Percentiles rank a stretch among this genome's conserved stretches.
Conservation (phyloP, 2,113 vertebrate species). For the Sporophila hypoxantha region DNA sequence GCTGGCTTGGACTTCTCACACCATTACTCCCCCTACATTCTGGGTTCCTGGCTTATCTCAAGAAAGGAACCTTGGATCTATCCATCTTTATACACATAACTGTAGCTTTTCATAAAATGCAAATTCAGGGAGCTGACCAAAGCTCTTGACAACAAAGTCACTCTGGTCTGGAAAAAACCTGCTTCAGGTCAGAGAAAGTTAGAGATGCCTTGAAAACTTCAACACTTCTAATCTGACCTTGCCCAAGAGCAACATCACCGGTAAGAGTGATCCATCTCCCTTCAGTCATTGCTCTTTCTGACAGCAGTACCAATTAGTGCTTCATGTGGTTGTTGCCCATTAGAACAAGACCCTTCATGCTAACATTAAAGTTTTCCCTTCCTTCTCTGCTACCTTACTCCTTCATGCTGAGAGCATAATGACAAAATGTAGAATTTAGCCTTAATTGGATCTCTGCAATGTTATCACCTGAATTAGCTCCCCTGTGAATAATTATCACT, state of each 20-base stretch:
- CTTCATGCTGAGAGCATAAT: slow-evolving; percentile 7
- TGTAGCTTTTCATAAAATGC: neutral
- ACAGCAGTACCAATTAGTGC: neutral
- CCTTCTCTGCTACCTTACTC: neutral
- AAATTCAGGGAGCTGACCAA: neutral
- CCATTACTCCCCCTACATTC: neutral
- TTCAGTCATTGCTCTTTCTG: neutral
- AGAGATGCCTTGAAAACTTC: neutral
- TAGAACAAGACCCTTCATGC: neutral
- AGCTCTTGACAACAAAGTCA: neutral
- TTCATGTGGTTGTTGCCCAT: neutral
- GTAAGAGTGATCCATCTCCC: neutral
- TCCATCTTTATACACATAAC: neutral
- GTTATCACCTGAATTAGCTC: slow-evolving; percentile 58
- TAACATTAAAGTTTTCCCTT: neutral
- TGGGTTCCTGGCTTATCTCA: neutral
- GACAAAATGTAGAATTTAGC: slow-evolving; percentile 41
- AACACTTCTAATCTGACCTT: neutral
- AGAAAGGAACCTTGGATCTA: neutral
- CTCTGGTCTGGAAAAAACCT: neutral
- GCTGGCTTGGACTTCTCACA: neutral
- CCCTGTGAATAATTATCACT: slow-evolving; percentile 47
- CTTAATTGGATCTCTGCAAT: slow-evolving; percentile 60
- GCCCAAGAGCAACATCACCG: neutral
- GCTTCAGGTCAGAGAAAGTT: neutral